Evolutionary conservation across 2,113 vertebrate genomes (phyloP).

Genomic region (Formicarius rufipectus): DNA sequence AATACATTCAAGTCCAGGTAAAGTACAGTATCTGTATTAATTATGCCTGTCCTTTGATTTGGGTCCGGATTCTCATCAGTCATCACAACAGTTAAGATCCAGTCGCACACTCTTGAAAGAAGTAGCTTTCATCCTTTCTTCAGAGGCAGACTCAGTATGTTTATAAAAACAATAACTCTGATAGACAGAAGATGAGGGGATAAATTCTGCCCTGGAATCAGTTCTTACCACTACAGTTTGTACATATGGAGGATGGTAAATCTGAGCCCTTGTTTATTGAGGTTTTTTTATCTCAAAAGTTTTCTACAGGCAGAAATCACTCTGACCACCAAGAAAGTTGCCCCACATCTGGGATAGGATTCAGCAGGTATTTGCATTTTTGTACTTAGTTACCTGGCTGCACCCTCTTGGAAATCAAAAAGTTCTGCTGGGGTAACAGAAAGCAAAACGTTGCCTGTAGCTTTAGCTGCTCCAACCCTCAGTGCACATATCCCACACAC

Average conservation of each 20-base stretch:
- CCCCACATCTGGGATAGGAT: constrained; percentile 12
- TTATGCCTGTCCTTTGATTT: neutral
- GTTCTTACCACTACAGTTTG: neutral
- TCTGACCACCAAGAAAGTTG: constrained; percentile 47
- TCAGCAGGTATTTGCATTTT: constrained; percentile 41
- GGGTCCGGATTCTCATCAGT: neutral
- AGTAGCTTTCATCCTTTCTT: neutral
- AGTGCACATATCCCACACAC: neutral
- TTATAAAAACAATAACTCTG: neutral
- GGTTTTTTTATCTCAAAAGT: constrained; percentile 20
- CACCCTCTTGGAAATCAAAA: constrained; percentile 34
- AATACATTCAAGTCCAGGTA: neutral
- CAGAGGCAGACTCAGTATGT: neutral
- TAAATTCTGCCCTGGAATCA: neutral
- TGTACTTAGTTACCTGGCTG: constrained; percentile 22
- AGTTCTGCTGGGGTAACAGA: constrained; percentile 1
- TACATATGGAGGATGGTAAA: neutral
- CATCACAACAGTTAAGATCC: neutral
- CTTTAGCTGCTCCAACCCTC: constrained; percentile 17
- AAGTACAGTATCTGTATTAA: neutral
- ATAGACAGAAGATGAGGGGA: neutral
- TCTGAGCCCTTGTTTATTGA: neutral
- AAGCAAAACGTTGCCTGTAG: constrained; percentile 44
- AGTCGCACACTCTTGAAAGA: neutral
- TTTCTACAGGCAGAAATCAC: constrained; percentile 31